phyloP scores from a whole-genome alignment of 2,797 vertebrate genomes.

The Bryconaethiops microstoma region DNA sequence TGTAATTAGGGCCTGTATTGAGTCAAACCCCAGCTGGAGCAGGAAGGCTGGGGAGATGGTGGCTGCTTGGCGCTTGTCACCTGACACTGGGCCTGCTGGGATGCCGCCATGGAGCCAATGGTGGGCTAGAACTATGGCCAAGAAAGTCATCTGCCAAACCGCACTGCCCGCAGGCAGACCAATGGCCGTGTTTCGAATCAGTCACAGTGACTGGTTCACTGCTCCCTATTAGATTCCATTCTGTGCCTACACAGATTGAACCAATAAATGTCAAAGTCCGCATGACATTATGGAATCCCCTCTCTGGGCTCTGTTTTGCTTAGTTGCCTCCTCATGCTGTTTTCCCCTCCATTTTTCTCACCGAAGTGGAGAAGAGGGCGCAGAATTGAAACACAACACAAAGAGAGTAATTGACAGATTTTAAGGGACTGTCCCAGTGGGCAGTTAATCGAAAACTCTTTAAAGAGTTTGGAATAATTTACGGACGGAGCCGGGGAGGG shows the following conservation, averaged over 20 bases:
- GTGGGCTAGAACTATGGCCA: slow-evolving; percentile 14
- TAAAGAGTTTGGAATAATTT: slow-evolving; percentile 10
- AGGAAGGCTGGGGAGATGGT: slow-evolving; percentile 1
- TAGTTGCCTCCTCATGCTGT: slow-evolving; percentile 32
- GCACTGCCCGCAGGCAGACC: background rate
- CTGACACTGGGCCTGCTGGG: slow-evolving; percentile 46
- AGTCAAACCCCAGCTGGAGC: slow-evolving; percentile 34
- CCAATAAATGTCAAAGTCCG: slow-evolving; percentile 37
- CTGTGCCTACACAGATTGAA: slow-evolving; percentile 22
- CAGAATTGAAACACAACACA: slow-evolving; percentile 23
- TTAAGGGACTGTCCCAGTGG: slow-evolving; percentile 19
- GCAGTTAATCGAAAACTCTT: slow-evolving; percentile 24
- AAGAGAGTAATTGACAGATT: slow-evolving; percentile 27
- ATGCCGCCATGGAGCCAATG: slow-evolving; percentile 34
- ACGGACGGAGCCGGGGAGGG: background rate
- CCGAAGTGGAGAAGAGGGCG: slow-evolving; percentile 5
- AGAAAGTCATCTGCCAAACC: slow-evolving; percentile 8
- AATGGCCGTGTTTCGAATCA: slow-evolving; percentile 33
- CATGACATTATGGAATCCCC: slow-evolving; percentile 24
- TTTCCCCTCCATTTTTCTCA: slow-evolving; percentile 31
- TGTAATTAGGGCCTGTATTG: slow-evolving; percentile 16
- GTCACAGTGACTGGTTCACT: slow-evolving; percentile 29
- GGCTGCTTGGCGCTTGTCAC: slow-evolving; percentile 39
- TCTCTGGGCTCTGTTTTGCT: slow-evolving; percentile 33
- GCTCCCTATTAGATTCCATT: slow-evolving; percentile 18